A percentile compares a stretch with the other conserved stretches of the same genome.
phyloP scores from a whole-genome alignment of 1,140 invertebrate species.

The Drosophila pallidifrons region DNA sequence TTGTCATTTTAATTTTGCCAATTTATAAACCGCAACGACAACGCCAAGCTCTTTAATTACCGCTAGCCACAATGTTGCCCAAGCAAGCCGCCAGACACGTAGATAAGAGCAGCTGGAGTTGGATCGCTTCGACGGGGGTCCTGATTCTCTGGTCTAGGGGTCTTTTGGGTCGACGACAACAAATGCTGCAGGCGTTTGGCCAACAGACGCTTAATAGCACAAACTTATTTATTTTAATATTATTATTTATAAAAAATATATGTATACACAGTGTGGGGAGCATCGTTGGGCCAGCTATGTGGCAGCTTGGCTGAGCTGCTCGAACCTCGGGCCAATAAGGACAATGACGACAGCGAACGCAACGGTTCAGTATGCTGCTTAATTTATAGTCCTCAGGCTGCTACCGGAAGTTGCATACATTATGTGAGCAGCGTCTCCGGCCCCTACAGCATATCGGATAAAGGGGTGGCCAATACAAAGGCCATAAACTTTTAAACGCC shows the following conservation, averaged over 20 bases:
- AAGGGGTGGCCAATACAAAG: slow-evolving; percentile 54
- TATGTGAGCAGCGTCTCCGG: slow-evolving; percentile 51
- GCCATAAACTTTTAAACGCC: slow-evolving; percentile 70
- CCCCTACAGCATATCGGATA: slow-evolving; percentile 42
- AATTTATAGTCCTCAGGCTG: slow-evolving; percentile 69
- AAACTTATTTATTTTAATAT: slow-evolving; percentile 81
- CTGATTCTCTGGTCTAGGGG: slow-evolving; percentile 10
- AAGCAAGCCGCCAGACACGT: slow-evolving; percentile 57
- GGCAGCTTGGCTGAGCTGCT: slow-evolving; percentile 17
- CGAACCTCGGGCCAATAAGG: slow-evolving; percentile 36
- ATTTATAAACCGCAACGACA: slow-evolving; percentile 74
- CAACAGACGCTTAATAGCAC: slow-evolving; percentile 72
- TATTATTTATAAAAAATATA: slow-evolving; percentile 68
- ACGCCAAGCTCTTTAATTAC: slow-evolving; percentile 71
- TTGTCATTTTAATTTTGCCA: slow-evolving; percentile 76
- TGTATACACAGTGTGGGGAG: background rate
- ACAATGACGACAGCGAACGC: slow-evolving; percentile 59
- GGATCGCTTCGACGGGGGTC: background rate
- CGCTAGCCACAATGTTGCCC: slow-evolving; percentile 55
- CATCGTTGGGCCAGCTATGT: slow-evolving; percentile 7
- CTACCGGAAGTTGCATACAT: slow-evolving; percentile 72
- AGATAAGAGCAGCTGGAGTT: slow-evolving; percentile 58
- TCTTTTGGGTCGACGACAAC: slow-evolving; percentile 33
- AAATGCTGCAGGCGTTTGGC: slow-evolving; percentile 56
- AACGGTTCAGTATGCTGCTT: slow-evolving; percentile 50